Evolutionary conservation across 2,797 vertebrate genomes (phyloP), one percentile per base, ranked within the genome.

Genomic region (Calcarius lapponicus): DNA sequence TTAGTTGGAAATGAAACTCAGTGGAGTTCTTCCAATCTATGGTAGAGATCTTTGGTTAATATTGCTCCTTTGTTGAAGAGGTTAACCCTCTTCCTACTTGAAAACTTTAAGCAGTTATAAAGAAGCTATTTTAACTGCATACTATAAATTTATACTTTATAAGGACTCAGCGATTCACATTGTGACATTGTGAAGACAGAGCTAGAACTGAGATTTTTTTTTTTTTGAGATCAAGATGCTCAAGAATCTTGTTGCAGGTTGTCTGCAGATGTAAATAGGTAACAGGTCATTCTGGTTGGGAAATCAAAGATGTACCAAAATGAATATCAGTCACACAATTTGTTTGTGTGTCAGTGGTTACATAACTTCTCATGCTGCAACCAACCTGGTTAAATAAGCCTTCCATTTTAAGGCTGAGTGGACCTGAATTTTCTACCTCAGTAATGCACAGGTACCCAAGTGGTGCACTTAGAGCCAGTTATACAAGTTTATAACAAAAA

Each of bases 371-470:
- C 22, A 58, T 75, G 66, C 58, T 16, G 1, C 47, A 88, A 28
- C 38, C 36, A 50, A 9, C 3, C 15, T 75, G 7, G 54, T 81
- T 88, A 92, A 75, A 72, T 58, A 79, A 19, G n/a, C 13, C 26
- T 73, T 88, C 47, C 22, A 56, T 96, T 96, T 92, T 61, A 78
- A 83, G 86, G 69, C 66, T 86, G 62, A 94, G 65, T 38, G 25
- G 38, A 79, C 12, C 19, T 65, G 9, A 31, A 75, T 95, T 93
- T 94, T 94, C 66, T 93, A 78, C 57, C 81, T 91, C 72, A 80
- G 19, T 75, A 92, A 31, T 43, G 50, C 45, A 51, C 72, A 48
- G 9, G 7, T 70, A 53, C 43, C 24, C 38, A 82, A 64, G 38
- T 43, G 16, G 11, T 78, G 42, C 64, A 47, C 45, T 67, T 73